These are phyloP conservation scores for Thunnus maccoyii DNA, from an alignment of 2,113 vertebrate species.

Conservation along the genomic window DNA sequence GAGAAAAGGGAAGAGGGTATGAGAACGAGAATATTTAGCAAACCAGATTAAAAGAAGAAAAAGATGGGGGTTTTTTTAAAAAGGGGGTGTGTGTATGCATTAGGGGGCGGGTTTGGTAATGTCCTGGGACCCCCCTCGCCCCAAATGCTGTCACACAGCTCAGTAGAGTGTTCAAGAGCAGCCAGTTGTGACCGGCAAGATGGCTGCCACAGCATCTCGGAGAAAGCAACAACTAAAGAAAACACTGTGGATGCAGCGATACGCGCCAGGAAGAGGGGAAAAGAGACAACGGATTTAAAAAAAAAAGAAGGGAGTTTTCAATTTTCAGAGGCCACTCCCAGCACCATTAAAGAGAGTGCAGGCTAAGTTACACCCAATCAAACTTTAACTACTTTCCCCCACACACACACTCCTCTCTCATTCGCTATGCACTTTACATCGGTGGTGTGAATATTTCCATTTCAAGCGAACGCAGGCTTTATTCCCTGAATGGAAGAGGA, in stretches of 20 bases:
- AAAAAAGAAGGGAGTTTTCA: slow-evolving; percentile 4
- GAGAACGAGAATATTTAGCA: slow-evolving; percentile 63
- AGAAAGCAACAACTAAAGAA: slow-evolving; percentile 6
- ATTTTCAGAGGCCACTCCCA: slow-evolving; percentile 43
- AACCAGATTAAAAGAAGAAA: slow-evolving; percentile 34
- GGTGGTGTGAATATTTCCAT: slow-evolving; percentile 64
- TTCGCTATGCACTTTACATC: slow-evolving; percentile 62
- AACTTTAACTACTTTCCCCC: slow-evolving; percentile 64
- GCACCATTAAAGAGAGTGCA: slow-evolving; percentile 65
- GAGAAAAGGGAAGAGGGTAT: slow-evolving; percentile 40
- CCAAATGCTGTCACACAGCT: slow-evolving; percentile 70
- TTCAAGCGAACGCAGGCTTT: slow-evolving; percentile 40
- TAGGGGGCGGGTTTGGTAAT: slow-evolving; percentile 19
- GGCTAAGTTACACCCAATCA: slow-evolving; percentile 58
- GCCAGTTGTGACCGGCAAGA: slow-evolving; percentile 72
- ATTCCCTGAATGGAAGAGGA: slow-evolving; percentile 42
- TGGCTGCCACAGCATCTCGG: slow-evolving; percentile 44
- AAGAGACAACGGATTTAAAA: background rate
- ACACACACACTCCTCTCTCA: slow-evolving; percentile 39
- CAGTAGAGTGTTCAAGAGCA: slow-evolving; percentile 67
- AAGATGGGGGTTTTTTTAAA: slow-evolving; percentile 1
- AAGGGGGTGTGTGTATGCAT: slow-evolving; percentile 21
- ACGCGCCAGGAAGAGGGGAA: background rate
- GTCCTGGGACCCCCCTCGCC: slow-evolving; percentile 50
- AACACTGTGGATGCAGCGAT: slow-evolving; percentile 1